Evolutionary conservation across 2,888 invertebrate species (phyloP).

Genomic region (Drosophila histrio): DNA sequence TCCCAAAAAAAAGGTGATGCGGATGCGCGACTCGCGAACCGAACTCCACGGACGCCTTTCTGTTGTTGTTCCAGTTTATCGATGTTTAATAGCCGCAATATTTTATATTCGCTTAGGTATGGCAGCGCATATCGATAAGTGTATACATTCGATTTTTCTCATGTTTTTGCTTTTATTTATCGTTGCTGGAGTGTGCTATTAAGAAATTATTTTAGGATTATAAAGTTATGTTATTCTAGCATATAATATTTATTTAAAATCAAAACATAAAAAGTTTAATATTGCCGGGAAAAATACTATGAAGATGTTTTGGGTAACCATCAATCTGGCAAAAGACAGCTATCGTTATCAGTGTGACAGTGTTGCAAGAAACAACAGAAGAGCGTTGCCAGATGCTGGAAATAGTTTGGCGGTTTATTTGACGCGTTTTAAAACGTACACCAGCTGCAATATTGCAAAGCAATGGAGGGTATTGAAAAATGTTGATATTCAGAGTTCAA

Average conservation of each 20-base stretch:
- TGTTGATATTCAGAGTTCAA: no score
- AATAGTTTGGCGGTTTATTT: not conserved
- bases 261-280: no score
- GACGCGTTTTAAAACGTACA: no score
- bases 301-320: not conserved
- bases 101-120: conserved; percentile 21
- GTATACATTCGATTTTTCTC: conserved; percentile 16
- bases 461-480: no score
- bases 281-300: not conserved
- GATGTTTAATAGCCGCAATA: conserved; percentile 33
- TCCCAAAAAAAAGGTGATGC: conserved; percentile 35
- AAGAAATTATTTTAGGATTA: not conserved
- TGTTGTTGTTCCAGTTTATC: conserved; percentile 47
- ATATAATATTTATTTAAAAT: not conserved
- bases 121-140: conserved; percentile 27
- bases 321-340: not conserved
- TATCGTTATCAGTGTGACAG: not conserved
- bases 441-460: no score
- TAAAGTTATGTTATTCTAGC: not conserved
- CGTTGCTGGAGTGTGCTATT: not conserved
- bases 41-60: conserved; percentile 61
- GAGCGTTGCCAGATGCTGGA: conserved; percentile 12
- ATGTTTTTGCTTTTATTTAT: not conserved
- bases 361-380: no score
- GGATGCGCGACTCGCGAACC: conserved; percentile 65